Percentiles rank a stretch among this genome's conserved stretches.
phyloP scores from a whole-genome alignment of 2,113 vertebrate species.

The Menura novaehollandiae region DNA sequence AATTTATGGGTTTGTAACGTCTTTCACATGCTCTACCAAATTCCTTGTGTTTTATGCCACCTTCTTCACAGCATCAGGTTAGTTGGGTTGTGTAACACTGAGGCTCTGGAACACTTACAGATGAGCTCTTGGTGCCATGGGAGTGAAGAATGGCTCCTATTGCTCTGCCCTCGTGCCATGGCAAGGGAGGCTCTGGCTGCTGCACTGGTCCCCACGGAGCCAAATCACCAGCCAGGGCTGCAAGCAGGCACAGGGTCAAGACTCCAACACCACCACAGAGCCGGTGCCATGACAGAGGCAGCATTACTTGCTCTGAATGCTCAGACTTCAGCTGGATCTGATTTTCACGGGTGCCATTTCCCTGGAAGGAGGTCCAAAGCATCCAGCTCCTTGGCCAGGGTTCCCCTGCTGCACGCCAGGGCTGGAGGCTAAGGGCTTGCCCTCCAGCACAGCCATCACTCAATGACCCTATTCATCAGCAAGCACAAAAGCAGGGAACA shows the following conservation, averaged over 20 bases:
- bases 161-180: not conserved
- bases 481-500: not conserved
- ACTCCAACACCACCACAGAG: accelerated
- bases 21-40: not conserved
- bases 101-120: not conserved
- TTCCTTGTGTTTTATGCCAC: not conserved
- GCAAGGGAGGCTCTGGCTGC: not conserved
- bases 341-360: not conserved
- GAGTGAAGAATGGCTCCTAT: accelerated
- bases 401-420: not conserved
- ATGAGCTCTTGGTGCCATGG: not conserved
- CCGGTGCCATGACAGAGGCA: accelerated
- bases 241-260: not conserved
- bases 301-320: accelerated
- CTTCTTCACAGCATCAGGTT: accelerated
- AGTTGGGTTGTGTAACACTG: not conserved
- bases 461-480: not conserved
- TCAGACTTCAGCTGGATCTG: not conserved
- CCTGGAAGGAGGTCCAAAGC: not conserved
- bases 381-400: not conserved
- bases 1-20: not conserved
- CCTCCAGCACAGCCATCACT: accelerated
- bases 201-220: not conserved
- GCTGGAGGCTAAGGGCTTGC: accelerated
- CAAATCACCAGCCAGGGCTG: not conserved